Percentiles rank a stretch among this genome's conserved stretches.
Evolutionary conservation across 1,140 invertebrate species (phyloP).

Genomic region (Nylanderia fulva): DNA sequence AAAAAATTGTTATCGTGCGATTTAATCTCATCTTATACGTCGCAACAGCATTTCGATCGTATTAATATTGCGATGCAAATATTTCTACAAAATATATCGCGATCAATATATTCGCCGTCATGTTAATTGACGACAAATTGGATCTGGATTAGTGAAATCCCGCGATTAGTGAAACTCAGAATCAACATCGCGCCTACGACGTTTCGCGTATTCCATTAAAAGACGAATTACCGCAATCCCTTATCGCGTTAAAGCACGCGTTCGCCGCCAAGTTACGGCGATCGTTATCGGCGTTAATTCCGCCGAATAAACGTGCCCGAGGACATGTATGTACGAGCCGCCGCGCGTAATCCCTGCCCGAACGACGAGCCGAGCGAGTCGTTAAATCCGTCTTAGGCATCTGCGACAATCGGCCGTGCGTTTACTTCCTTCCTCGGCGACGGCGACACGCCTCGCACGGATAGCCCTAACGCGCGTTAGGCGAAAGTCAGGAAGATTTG

Average conservation of each 20-base stretch:
- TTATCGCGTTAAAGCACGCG: slow-evolving; percentile 2
- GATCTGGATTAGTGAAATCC: background rate
- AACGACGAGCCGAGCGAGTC: slow-evolving; percentile 42
- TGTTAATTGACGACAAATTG: background rate
- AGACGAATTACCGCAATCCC: slow-evolving; percentile 6
- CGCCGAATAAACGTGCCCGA: slow-evolving; percentile 44
- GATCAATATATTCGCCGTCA: background rate
- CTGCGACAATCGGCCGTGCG: slow-evolving; percentile 61
- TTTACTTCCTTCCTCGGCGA: slow-evolving; percentile 60
- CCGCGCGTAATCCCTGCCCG: slow-evolving; percentile 43
- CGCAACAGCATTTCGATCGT: background rate
- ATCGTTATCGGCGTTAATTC: slow-evolving; percentile 46
- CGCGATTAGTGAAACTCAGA: no score
- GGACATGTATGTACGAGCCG: slow-evolving; percentile 47
- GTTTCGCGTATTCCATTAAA: background rate
- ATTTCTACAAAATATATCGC: background rate
- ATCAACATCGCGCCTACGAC: background rate
- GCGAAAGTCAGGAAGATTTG: slow-evolving; percentile 77
- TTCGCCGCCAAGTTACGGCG: slow-evolving; percentile 12
- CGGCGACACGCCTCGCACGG: slow-evolving; percentile 38
- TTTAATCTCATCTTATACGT: background rate
- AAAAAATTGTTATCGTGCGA: background rate
- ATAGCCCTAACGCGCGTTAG: slow-evolving; percentile 44
- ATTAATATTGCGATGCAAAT: no score
- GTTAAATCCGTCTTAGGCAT: slow-evolving; percentile 64